phyloP scores from a whole-genome alignment of 2,888 invertebrate species.

The Neria commutata region DNA sequence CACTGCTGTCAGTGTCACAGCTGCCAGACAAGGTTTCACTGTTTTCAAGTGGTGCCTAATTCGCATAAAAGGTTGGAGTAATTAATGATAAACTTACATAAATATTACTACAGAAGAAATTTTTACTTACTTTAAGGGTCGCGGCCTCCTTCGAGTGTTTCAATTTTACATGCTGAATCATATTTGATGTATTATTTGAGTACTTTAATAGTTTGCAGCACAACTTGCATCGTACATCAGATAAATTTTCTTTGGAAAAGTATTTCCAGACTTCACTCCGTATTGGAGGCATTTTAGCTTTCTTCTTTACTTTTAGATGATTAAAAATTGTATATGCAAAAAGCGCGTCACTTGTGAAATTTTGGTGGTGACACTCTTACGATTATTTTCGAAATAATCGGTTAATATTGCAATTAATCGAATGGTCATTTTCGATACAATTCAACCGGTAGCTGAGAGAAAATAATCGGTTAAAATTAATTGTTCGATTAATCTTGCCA shows the following conservation, averaged over 20 bases:
- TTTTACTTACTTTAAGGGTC: neutral
- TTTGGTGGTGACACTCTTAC: neutral
- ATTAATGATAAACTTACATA: neutral
- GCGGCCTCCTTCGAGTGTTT: neutral
- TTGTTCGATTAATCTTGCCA: neutral
- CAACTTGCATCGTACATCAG: neutral
- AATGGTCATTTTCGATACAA: no score
- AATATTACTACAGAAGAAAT: neutral
- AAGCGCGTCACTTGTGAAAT: neutral
- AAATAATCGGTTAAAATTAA: neutral
- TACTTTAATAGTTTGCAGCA: neutral
- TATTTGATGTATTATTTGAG: neutral
- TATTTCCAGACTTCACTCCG: neutral
- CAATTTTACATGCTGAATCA: constrained; percentile 3
- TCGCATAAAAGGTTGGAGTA: neutral
- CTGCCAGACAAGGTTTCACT: neutral
- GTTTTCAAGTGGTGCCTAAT: neutral
- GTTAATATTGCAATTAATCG: neutral
- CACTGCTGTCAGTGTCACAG: constrained; percentile 2
- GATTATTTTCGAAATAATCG: neutral
- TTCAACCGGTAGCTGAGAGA: neutral
- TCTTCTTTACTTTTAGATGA: neutral
- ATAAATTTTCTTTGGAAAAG: neutral
- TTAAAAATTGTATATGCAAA: neutral
- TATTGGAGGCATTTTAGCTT: neutral